phyloP scores from a whole-genome alignment of 53 echinoderm and acorn worm species.

The Holothuria scabra region DNA sequence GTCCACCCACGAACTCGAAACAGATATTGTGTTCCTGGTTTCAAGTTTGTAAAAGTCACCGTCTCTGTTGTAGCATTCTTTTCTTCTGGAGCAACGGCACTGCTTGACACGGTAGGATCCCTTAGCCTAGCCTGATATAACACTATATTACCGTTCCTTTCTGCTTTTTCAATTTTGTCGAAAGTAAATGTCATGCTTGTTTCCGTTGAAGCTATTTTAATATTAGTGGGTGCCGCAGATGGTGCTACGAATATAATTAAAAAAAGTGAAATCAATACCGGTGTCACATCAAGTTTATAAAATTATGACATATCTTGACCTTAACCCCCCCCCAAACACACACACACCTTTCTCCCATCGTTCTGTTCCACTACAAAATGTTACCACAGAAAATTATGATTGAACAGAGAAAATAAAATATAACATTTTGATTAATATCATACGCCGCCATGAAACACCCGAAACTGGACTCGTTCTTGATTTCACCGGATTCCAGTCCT shows the following conservation, averaged over 20 bases:
- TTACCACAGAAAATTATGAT: too few species aligned
- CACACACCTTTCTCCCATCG: too few species aligned
- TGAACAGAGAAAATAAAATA: too few species aligned
- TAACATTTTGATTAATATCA: too few species aligned
- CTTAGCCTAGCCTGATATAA: conserved; percentile 62
- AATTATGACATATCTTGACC: too few species aligned
- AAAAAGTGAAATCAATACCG: background rate
- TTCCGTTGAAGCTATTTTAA: conserved; percentile 15
- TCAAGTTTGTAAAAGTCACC: conserved; percentile 42
- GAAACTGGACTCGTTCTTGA: too few species aligned
- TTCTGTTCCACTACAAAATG: too few species aligned
- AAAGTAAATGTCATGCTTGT: conserved; percentile 56
- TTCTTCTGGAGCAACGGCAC: background rate
- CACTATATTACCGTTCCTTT: conserved; percentile 69
- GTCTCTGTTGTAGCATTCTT: conserved; percentile 37
- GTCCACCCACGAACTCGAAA: conserved; percentile 42
- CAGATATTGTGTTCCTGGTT: conserved; percentile 35
- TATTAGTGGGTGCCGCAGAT: conserved; percentile 53
- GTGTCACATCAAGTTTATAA: too few species aligned
- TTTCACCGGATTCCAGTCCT: too few species aligned
- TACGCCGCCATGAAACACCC: too few species aligned
- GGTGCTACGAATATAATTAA: conserved; percentile 58
- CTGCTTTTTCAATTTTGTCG: conserved; percentile 47
- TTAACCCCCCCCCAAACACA: too few species aligned
- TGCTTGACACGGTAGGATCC: conserved; percentile 13